A percentile compares a stretch with the other conserved stretches of the same genome.
Evolutionary conservation across 2,113 vertebrate genomes (phyloP).

Genomic region (Hypocryptadius cinnamomeus): DNA sequence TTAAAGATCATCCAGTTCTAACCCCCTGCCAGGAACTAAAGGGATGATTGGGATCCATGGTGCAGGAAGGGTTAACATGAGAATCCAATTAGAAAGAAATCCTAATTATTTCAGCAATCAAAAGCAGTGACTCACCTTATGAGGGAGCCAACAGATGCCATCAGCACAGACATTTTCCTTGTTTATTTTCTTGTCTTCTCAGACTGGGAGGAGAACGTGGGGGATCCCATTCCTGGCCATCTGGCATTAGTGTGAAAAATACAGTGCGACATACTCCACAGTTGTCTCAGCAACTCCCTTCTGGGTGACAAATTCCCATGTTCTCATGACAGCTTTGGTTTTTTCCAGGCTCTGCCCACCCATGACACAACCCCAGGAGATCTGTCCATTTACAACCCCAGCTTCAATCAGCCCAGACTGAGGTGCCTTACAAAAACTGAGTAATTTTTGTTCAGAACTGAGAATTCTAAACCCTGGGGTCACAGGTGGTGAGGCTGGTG

Average conservation of each 20-base stretch:
- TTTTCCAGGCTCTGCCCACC: neutral
- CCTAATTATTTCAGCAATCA: neutral
- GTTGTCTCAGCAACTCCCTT: neutral
- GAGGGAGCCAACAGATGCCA: neutral
- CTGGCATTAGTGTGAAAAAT: slow-evolving; percentile 34
- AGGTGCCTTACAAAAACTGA: neutral
- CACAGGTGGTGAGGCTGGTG: neutral
- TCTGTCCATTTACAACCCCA: neutral
- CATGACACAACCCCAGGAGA: neutral
- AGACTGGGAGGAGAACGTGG: neutral
- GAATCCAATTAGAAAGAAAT: neutral
- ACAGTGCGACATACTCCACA: neutral
- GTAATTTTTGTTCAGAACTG: neutral
- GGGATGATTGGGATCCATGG: neutral
- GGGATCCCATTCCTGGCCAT: slow-evolving; percentile 37
- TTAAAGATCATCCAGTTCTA: neutral
- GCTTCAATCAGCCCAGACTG: neutral
- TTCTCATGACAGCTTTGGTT: neutral
- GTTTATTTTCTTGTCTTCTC: slow-evolving; percentile 25
- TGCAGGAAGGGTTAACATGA: neutral
- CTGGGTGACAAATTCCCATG: neutral
- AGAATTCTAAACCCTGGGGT: neutral
- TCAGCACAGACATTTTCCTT: neutral
- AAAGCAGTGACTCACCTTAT: slow-evolving; percentile 26
- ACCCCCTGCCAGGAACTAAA: neutral